These are phyloP conservation scores for Margaritifera margaritifera DNA, from an alignment of 2,888 invertebrate species.

Conservation along the genomic window DNA sequence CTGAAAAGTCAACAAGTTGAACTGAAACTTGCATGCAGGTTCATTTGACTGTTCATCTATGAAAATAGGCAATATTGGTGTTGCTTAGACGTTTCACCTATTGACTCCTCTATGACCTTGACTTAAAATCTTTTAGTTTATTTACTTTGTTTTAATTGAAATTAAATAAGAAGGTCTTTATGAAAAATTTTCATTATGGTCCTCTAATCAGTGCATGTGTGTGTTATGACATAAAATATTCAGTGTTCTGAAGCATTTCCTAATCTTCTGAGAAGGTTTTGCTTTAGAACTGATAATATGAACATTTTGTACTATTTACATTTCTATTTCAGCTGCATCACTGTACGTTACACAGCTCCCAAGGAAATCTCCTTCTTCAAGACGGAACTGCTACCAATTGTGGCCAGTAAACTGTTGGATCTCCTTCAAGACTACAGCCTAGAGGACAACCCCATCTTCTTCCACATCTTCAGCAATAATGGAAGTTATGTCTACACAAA, in stretches of 20 bases:
- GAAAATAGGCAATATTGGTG: no score
- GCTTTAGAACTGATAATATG: no score
- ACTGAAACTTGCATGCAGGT: no score
- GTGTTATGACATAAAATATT: neutral
- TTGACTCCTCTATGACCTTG: no score
- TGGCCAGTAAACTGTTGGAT: conserved; percentile 80
- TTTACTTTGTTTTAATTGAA: no score
- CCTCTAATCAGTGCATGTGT: neutral
- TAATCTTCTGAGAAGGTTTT: no score
- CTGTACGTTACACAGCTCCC: conserved; percentile 82
- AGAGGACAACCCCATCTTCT: conserved; percentile 82
- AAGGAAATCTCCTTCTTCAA: conserved; percentile 80
- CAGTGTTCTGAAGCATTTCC: neutral
- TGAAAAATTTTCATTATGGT: neutral
- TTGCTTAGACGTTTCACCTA: no score
- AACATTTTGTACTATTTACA: neutral
- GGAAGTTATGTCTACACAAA: conserved; percentile 83
- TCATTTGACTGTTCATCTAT: no score
- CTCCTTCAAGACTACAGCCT: conserved; percentile 80
- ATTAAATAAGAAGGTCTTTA: no score
- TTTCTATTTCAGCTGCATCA: conserved; percentile 78
- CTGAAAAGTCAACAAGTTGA: no score
- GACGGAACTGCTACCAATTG: conserved; percentile 77
- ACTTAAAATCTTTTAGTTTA: no score
- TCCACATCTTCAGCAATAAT: conserved; percentile 86